These are phyloP conservation scores for Zaprionus ornatus DNA, from an alignment of 1,140 invertebrate species.

Conservation along the genomic window DNA sequence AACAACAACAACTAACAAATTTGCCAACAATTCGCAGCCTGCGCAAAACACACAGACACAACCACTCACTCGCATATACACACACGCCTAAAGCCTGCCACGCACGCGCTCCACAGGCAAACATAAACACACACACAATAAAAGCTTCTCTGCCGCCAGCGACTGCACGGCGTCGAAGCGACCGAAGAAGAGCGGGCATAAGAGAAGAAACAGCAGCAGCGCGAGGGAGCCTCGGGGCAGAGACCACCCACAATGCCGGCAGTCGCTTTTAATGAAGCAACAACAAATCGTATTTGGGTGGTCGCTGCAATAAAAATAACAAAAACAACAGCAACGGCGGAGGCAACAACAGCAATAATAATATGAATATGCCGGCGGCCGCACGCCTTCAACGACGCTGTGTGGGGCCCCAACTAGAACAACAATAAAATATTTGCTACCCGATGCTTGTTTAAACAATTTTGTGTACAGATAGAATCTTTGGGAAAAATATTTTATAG, in stretches of 20 bases:
- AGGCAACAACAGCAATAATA: constrained; percentile 28
- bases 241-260: constrained; percentile 75
- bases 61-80: constrained; percentile 26
- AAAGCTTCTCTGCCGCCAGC: constrained; percentile 56
- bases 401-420: constrained; percentile 57
- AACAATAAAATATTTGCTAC: constrained; percentile 36
- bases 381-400: constrained; percentile 24
- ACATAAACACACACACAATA: constrained; percentile 37
- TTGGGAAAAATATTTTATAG: not conserved
- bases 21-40: constrained; percentile 75
- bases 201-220: constrained; percentile 6
- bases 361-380: constrained; percentile 36
- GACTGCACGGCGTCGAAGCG: constrained; percentile 40
- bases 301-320: constrained; percentile 65
- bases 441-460: constrained; percentile 41
- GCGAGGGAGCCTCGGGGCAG: constrained; percentile 7
- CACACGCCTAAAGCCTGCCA: constrained; percentile 61
- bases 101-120: constrained; percentile 60
- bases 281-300: constrained; percentile 72
- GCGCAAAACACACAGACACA: constrained; percentile 31
- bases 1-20: constrained; percentile 68
- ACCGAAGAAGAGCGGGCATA: constrained; percentile 23
- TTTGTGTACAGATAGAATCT: not conserved
- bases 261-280: constrained; percentile 75
- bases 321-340: constrained; percentile 32